These are phyloP conservation scores for Heliconius ismenius DNA, from an alignment of 2,888 invertebrate genomes.

Conservation along the genomic window DNA sequence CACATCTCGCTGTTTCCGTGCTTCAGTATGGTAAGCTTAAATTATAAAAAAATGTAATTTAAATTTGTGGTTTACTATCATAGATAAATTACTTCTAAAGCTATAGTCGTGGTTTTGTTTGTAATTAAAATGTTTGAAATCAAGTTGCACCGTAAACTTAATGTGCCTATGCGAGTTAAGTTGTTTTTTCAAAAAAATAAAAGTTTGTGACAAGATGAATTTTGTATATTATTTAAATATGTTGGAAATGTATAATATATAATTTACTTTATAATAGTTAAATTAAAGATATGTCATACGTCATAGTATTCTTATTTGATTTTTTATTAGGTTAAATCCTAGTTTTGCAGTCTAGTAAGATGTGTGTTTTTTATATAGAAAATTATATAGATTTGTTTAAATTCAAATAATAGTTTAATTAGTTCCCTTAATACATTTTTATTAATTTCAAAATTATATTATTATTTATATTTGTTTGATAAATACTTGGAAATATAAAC, in stretches of 20 bases:
- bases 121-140: neutral
- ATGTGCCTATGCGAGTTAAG: neutral
- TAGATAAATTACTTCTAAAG: constrained; percentile 8
- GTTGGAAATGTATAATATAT: neutral
- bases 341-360: neutral
- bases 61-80: neutral
- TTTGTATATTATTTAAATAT: neutral
- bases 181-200: neutral
- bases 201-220: neutral
- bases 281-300: neutral
- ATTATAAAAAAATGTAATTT: constrained; percentile 6
- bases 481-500: neutral
- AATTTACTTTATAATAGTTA: neutral
- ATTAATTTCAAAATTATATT: neutral
- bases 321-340: neutral
- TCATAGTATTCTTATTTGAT: neutral
- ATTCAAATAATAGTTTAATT: neutral
- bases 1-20: constrained; percentile 28
- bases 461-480: neutral
- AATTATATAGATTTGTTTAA: neutral
- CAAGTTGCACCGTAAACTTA: neutral
- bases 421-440: neutral
- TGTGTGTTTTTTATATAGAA: neutral
- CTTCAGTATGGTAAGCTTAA: constrained; percentile 29
- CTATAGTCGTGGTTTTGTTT: neutral